A percentile compares a stretch with the other conserved stretches of the same genome.
Evolutionary conservation across 2,113 vertebrate species (phyloP).

Genomic region (Cisticola juncidis): DNA sequence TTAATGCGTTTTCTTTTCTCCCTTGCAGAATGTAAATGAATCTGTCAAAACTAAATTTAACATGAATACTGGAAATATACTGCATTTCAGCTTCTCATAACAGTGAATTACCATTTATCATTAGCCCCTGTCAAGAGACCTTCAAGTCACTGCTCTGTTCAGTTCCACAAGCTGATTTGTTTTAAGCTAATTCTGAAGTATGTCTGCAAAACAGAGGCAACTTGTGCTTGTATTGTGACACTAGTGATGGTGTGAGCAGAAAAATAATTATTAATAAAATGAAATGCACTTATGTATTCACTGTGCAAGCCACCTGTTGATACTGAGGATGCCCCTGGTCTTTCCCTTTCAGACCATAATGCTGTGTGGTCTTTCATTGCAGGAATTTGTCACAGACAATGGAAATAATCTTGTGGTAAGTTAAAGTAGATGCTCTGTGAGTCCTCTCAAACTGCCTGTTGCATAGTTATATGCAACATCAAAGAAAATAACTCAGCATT

Average conservation of each 20-base stretch:
- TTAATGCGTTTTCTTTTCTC: slow-evolving; percentile 5
- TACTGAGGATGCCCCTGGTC: neutral
- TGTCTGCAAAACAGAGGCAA: neutral
- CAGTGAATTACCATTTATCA: neutral
- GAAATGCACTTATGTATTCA: neutral
- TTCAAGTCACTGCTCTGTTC: neutral
- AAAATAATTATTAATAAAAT: neutral
- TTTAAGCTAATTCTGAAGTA: neutral
- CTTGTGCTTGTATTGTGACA: neutral
- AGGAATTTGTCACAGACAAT: neutral
- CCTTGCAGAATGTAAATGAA: slow-evolving; percentile 9
- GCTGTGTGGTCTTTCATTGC: neutral
- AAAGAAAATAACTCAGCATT: neutral
- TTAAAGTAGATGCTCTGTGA: neutral
- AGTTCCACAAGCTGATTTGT: neutral
- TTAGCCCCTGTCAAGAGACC: neutral
- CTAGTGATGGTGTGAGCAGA: neutral
- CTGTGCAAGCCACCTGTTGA: neutral
- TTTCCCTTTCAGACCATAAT: neutral
- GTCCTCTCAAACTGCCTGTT: neutral
- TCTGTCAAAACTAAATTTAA: slow-evolving; percentile 23
- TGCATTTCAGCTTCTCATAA: neutral
- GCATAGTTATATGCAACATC: neutral
- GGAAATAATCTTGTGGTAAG: neutral
- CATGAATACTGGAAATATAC: neutral